A percentile compares a stretch with the other conserved stretches of the same genome.
These are phyloP conservation scores for Mormyrops attenuatus DNA, from an alignment of 2,797 vertebrate genomes.

Conservation along the genomic window DNA sequence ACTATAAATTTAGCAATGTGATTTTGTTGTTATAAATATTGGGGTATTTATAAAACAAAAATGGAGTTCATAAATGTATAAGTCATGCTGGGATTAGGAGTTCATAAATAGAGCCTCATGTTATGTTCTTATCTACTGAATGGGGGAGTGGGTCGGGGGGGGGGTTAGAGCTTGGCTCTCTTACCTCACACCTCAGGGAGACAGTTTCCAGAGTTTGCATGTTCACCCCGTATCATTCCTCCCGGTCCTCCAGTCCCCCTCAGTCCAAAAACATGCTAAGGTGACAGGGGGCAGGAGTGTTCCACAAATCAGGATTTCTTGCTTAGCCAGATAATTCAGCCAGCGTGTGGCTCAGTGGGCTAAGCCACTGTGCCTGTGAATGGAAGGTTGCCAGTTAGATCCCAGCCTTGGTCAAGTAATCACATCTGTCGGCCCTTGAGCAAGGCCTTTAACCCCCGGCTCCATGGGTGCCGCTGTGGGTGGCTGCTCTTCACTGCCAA, in stretches of 20 bases:
- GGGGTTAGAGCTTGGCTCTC: not conserved
- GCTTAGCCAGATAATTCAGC: not conserved
- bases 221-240: not conserved
- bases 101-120: not conserved
- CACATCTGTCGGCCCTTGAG: not conserved
- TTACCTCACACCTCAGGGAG: not conserved
- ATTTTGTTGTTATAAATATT: not conserved
- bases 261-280: not conserved
- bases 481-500: not conserved
- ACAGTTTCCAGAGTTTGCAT: not conserved
- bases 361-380: not conserved
- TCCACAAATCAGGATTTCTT: not conserved
- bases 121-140: not conserved
- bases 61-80: not conserved
- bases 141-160: not conserved
- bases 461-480: not conserved
- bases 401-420: not conserved
- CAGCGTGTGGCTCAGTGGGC: not conserved
- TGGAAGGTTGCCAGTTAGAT: not conserved
- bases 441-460: not conserved
- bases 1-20: not conserved
- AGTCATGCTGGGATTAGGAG: not conserved
- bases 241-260: not conserved
- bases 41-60: not conserved
- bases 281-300: not conserved